phyloP scores from a whole-genome alignment of 2,888 invertebrate species.

The Apoda limacodes region DNA sequence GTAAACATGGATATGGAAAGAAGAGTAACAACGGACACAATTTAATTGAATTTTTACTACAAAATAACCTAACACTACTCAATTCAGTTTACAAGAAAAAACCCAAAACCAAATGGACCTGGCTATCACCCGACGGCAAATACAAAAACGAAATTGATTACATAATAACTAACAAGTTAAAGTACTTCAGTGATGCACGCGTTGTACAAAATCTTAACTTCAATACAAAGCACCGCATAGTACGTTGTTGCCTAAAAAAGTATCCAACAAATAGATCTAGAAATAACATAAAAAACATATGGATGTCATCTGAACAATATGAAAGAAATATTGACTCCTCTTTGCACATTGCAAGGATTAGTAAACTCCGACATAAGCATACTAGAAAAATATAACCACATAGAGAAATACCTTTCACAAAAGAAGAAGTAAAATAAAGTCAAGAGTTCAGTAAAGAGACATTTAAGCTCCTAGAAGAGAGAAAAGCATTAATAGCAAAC shows the following conservation, averaged over 20 bases:
- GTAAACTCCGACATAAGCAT: conserved; percentile 4
- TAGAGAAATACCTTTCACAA: too few relatives aligned
- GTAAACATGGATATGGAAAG: too few relatives aligned
- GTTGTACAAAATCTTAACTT: conserved; percentile 10
- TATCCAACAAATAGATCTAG: conserved; percentile 2
- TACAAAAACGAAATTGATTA: conserved; percentile 16
- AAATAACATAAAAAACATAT: too few relatives aligned
- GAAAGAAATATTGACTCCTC: too few relatives aligned
- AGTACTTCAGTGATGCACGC: conserved; percentile 1
- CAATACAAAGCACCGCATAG: conserved; percentile 14
- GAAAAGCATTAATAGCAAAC: conserved; percentile 3
- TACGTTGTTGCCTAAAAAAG: conserved; percentile 2
- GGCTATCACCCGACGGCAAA: conserved; percentile 16
- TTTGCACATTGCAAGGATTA: not conserved
- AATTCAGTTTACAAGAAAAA: conserved; percentile 16
- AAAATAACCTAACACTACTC: conserved; percentile 12
- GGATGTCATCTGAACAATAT: too few relatives aligned
- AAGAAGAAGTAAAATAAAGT: not conserved
- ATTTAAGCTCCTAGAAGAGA: conserved; percentile 12
- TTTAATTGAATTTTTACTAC: conserved; percentile 7
- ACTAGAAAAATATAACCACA: too few relatives aligned
- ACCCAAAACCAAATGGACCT: conserved; percentile 16
- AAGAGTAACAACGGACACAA: too few relatives aligned
- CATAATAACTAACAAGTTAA: conserved; percentile 6
- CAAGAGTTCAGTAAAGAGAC: conserved; percentile 9